Evolutionary conservation across 2,888 invertebrate species (phyloP), one percentile per base, ranked within the genome.

Genomic region (Pelosia muscerda): DNA sequence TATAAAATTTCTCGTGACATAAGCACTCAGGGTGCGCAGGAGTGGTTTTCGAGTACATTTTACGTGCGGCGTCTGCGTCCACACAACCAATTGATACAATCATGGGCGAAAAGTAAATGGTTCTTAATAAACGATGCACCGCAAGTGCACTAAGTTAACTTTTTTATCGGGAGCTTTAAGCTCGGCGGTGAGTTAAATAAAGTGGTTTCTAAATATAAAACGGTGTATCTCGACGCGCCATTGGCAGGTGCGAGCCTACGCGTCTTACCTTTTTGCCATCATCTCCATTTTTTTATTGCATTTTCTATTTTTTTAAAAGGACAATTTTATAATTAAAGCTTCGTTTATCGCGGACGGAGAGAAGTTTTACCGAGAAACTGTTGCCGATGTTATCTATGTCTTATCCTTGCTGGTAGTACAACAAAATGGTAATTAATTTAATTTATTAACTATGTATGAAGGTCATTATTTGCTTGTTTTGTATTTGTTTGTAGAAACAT

Each of bases 201-300:
- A 94, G 93, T 93, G 93, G 90, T 92, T 93, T 94, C 94, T 95
- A 95, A 92, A 94, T 94, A 94, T 95, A 95, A 54, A 92, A 90
- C 91, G 86, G 86, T 87, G 90, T 94, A 94, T 94, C 94, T 92
- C 88, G 90, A 93, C 91, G 90, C 89, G 87, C 87, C 89, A 93
- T 93, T 94, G 94, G 94, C 94, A 94, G 94, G 92, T 93, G 93
- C 90, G 88, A 89, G 91, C 85, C 87, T 87, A 87, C 87, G 90
- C 89, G 82, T 91, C 89, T 88, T 81, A 83, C 85, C 86, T 89
- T 88, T 90, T 89, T 91, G 82, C 90, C 77, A 86, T 79, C 83
- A 82, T 84, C 84, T 85, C 77, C 80, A 81, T 88, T 88, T 86
- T n/a, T 89, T 88, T 84, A 83, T 81, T 79, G 79, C 83, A 79